Evolutionary conservation across 2,888 invertebrate species (phyloP).

Genomic region (Koerneria pararmatus): DNA sequence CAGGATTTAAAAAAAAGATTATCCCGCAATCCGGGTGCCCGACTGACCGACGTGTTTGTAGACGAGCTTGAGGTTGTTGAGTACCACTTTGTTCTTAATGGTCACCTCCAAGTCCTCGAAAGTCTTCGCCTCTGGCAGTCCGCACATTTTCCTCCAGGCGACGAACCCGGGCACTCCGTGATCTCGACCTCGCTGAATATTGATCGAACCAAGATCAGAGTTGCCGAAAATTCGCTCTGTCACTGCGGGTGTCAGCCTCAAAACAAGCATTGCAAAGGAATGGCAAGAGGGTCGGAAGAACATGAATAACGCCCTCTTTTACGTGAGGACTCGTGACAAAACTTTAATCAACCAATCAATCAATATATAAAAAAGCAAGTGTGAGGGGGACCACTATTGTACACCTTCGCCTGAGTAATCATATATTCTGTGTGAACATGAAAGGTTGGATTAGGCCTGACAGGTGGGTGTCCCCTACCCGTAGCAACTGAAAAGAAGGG

Average conservation of each 20-base stretch:
- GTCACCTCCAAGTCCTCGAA: conserved; percentile 76
- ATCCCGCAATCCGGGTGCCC: too few relatives aligned
- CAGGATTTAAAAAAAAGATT: too few relatives aligned
- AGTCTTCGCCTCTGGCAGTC: conserved; percentile 60
- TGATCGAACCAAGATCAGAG: conserved; percentile 85
- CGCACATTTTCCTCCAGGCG: conserved; percentile 81
- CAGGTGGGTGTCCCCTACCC: too few relatives aligned
- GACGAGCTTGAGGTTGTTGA: conserved; percentile 75
- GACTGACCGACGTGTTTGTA: conserved; percentile 66
- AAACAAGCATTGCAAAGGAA: conserved; percentile 66
- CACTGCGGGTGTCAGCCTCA: conserved; percentile 85
- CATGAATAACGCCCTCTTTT: background rate
- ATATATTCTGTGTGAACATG: too few relatives aligned
- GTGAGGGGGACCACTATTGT: too few relatives aligned
- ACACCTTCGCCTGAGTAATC: too few relatives aligned
- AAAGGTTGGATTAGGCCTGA: too few relatives aligned
- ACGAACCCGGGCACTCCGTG: conserved; percentile 83
- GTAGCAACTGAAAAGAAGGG: background rate
- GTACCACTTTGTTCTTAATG: conserved; percentile 72
- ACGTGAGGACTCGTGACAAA: background rate
- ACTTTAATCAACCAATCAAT: too few relatives aligned
- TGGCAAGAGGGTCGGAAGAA: background rate
- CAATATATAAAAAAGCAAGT: too few relatives aligned
- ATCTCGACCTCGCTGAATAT: conserved; percentile 83
- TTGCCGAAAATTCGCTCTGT: conserved; percentile 78